These are phyloP conservation scores for Bimastos eiseni DNA, from an alignment of 2,888 invertebrate genomes.

Conservation along the genomic window DNA sequence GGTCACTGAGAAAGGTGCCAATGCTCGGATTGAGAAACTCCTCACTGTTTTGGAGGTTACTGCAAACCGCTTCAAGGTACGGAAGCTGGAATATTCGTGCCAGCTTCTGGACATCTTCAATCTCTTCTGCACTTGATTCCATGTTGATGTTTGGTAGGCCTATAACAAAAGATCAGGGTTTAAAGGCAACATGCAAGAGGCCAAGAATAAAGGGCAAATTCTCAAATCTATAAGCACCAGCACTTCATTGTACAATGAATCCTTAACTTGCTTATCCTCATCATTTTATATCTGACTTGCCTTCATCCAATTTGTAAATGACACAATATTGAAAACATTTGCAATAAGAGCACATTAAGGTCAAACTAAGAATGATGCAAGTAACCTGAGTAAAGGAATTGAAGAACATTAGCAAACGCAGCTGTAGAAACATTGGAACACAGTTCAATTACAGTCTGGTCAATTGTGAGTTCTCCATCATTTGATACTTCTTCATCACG, in stretches of 20 bases:
- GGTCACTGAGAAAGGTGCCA: conserved; percentile 56
- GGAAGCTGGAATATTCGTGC: conserved; percentile 50
- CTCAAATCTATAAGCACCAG: no score
- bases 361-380: not conserved
- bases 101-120: conserved; percentile 49
- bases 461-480: conserved; percentile 24
- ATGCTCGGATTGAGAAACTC: conserved; percentile 59
- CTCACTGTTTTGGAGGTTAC: conserved; percentile 51
- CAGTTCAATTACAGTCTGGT: conserved; percentile 47
- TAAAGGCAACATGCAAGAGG: no score
- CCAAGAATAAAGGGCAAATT: no score
- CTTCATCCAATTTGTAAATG: no score
- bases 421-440: conserved; percentile 50
- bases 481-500: conserved; percentile 26
- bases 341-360: no score
- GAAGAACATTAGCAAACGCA: conserved; percentile 52
- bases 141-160: conserved; percentile 52
- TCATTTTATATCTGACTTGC: no score
- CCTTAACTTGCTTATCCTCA: no score
- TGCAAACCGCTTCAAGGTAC: conserved; percentile 53
- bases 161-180: conserved; percentile 36
- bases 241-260: no score
- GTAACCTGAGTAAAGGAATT: conserved; percentile 57
- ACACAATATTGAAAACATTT: no score
- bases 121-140: conserved; percentile 39